Conservation (phyloP, 23 tunicate genomes). For the Oikopleura dioica region DNA sequence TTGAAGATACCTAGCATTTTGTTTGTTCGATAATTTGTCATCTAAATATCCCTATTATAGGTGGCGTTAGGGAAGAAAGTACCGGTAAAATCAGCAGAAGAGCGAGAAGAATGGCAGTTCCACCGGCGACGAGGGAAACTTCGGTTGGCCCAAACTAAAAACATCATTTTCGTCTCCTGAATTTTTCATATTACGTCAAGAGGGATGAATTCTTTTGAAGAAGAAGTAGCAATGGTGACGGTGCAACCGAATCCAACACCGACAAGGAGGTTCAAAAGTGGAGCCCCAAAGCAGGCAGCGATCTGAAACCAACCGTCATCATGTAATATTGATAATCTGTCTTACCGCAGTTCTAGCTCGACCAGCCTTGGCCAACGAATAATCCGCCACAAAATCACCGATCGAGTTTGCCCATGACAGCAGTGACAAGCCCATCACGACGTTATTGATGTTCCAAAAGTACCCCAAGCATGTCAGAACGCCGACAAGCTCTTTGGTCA, state of each 20-base stretch:
- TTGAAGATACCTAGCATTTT: too few species aligned
- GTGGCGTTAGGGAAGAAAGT: too few species aligned
- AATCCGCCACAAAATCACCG: constrained; percentile 7
- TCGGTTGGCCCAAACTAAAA: too few species aligned
- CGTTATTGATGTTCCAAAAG: background rate
- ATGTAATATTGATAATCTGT: too few species aligned
- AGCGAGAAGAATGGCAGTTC: too few species aligned
- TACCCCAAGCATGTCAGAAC: background rate
- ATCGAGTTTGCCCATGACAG: constrained; percentile 5
- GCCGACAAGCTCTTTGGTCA: background rate
- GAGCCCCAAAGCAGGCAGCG: constrained; percentile 1
- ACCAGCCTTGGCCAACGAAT: background rate
- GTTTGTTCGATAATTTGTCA: too few species aligned
- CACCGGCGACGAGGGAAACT: too few species aligned
- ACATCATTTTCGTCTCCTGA: too few species aligned
- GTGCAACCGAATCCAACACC: constrained; percentile 4
- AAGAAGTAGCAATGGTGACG: background rate
- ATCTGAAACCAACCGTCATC: too few species aligned
- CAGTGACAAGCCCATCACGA: background rate
- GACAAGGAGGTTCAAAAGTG: background rate
- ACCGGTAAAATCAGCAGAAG: too few species aligned
- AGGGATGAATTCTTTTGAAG: background rate
- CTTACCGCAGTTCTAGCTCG: constrained; percentile 6
- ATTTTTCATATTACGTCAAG: too few species aligned
- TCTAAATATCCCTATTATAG: too few species aligned